Evolutionary conservation across 2,888 invertebrate genomes (phyloP).

Genomic region (Mimas tiliae): DNA sequence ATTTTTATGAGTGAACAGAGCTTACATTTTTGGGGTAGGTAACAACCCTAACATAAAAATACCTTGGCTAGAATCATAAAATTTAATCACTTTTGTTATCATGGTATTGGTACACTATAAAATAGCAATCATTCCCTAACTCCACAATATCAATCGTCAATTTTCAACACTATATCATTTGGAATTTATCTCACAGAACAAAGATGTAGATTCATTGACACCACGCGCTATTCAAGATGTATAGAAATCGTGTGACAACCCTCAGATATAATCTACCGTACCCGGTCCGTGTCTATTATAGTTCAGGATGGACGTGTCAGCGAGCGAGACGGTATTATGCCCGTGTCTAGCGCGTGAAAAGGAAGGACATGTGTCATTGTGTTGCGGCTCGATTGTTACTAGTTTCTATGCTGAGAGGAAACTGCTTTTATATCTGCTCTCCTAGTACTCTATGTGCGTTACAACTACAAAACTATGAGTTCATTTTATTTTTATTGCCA

Average conservation of each 20-base stretch:
- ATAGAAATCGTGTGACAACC: conserved; percentile 59
- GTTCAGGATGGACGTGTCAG: conserved; percentile 76
- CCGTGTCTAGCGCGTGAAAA: conserved; percentile 65
- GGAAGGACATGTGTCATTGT: conserved; percentile 73
- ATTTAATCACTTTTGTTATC: no score
- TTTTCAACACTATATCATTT: conserved; percentile 22
- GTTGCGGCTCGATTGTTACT: conserved; percentile 71
- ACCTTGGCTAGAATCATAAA: no score
- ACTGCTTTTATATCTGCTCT: conserved; percentile 60
- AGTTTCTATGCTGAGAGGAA: conserved; percentile 74
- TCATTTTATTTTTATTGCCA: conserved; percentile 29
- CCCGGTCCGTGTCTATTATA: conserved; percentile 65
- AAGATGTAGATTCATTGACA: conserved; percentile 55
- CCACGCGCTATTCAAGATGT: conserved; percentile 52
- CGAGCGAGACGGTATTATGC: conserved; percentile 72
- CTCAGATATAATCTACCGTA: conserved; percentile 64
- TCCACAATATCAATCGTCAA: background rate
- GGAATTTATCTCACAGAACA: conserved; percentile 38
- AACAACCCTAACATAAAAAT: no score
- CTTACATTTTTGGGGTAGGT: no score
- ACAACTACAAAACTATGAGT: conserved; percentile 29
- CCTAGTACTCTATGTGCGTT: conserved; percentile 47
- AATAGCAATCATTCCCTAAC: background rate
- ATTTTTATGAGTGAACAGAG: no score
- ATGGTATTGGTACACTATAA: no score